Evolutionary conservation across 2,797 vertebrate genomes (phyloP), one percentile per base, ranked within the genome.

Genomic region (Oreochromis grahami): DNA sequence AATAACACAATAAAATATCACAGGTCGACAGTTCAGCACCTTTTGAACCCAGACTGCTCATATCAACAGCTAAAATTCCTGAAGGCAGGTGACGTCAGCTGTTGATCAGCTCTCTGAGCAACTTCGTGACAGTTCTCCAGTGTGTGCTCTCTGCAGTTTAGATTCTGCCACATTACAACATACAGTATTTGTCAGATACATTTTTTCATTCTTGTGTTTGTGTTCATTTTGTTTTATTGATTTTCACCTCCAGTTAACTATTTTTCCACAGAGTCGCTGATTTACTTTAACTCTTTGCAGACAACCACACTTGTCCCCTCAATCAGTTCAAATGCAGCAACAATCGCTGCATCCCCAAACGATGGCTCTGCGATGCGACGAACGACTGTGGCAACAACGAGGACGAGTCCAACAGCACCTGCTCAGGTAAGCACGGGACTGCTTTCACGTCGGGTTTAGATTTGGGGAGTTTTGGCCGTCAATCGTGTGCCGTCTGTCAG

Each of bases 291-390:
- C 52, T 84, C 15, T 52, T 89, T 77, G 38, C 92, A 97, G 96
- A 95, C 65, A 99, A 99, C 94, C 98, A 99, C 78, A 98, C 96
- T 53, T 99, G 98, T 92, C 97, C 97, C 41, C 90, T 94, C 26
- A 97, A 98, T 94, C 98, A 99, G 80, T 99, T 99, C 94, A 98
- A 99, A 94, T 99, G 98, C 91, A 97, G 94, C 87, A 99, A 97
- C 95, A 99, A 99, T 87, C 98, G 97, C 76, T 99, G 98, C 86
- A 99, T 99, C 91, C 98, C 98, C 78, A 99, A 99, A 94, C 96
- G 95, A 78, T 99, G 98, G 98, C 97, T 99, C 79, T 99, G 98
- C 65, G 98, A 99, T 76, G 98, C 98, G 94, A 96, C 97, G 15
- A 97, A 98, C 89, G 98, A 99, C 86, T 99, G 98, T 80, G 97